phyloP scores from a whole-genome alignment of 2,113 vertebrate genomes.

The Uria aalge region DNA sequence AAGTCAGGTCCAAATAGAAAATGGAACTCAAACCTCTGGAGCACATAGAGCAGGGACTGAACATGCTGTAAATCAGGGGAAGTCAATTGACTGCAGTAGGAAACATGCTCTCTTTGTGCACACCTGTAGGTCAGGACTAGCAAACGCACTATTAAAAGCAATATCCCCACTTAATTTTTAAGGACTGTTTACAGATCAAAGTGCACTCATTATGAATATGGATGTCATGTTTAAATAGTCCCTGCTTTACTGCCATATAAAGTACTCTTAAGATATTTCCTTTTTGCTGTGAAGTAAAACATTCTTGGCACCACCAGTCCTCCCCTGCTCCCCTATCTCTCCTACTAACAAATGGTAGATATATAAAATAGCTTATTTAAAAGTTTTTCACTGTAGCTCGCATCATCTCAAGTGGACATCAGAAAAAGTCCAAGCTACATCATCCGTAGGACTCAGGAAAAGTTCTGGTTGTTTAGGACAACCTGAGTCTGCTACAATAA shows the following conservation, averaged over 20 bases:
- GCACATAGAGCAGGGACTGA: background rate
- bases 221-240: slow-evolving; percentile 8
- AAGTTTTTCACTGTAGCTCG: background rate
- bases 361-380: background rate
- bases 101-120: background rate
- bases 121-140: slow-evolving; percentile 31
- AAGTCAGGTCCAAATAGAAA: background rate
- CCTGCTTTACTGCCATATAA: slow-evolving; percentile 8
- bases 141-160: slow-evolving; percentile 6
- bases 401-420: background rate
- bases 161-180: slow-evolving; percentile 34
- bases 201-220: slow-evolving; percentile 25
- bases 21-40: background rate
- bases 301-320: background rate
- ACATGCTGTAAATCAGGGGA: slow-evolving; percentile 29
- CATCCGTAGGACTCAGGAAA: background rate
- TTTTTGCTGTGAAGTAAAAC: slow-evolving; percentile 18
- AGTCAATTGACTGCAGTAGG: slow-evolving; percentile 13
- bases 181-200: slow-evolving; percentile 50
- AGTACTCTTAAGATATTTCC: background rate
- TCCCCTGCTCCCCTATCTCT: background rate
- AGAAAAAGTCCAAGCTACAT: background rate
- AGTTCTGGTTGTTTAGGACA: background rate
- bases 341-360: background rate
- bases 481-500: background rate